Base-by-base conservation (phyloP, 2,797 vertebrate genomes). In the Hylomyscus alleni region DNA sequence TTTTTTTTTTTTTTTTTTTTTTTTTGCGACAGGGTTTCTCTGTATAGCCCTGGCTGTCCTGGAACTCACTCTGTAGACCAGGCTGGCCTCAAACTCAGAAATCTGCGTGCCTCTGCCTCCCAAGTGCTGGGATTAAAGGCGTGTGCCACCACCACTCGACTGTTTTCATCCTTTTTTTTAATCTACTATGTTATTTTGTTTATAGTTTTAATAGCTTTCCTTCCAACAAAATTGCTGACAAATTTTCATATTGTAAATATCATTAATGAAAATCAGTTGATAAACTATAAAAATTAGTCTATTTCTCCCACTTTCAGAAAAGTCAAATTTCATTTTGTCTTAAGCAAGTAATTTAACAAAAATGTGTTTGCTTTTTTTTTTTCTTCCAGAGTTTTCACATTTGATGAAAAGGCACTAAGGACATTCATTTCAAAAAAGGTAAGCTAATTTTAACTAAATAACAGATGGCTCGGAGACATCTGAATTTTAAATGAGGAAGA, bases 391-490 rank as follows among this genome's bases (percentile, higher is more conserved):
- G 29, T 85, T 94, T 96, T 60, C 88, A 75, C 91, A 81, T 75
- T 89, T 69, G 56, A 92, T 47, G 80, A 94, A 78, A 95, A 89
- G 65, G 13, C 88, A 95, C 40, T 72, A 44, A 73, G 77, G 62
- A 92, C 40, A 89, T 60, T 76, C 62, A 92, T 76, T 81, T 95
- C 29, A 81, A 80, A 58, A 76, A 94, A 96, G 40, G 10, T 76
- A 86, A 94, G 58, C 40, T 89, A 94, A 89, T 96, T 76, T 95
- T 93, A 95, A 93, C 54, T 65, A 89, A 89, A 67, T 85, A 56
- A 60, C 80, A 94, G 58, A 89, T 62, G 50, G 44, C 73, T 94
- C 78, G 5, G 93, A 69, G 40, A 89, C 52, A 92, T 54, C 85
- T 89, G 76, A 83, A 83, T 92, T 40, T 83, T 89, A 91, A 92